Evolutionary conservation across 1,140 invertebrate genomes (phyloP).

Genomic region (Orchestia grillus): DNA sequence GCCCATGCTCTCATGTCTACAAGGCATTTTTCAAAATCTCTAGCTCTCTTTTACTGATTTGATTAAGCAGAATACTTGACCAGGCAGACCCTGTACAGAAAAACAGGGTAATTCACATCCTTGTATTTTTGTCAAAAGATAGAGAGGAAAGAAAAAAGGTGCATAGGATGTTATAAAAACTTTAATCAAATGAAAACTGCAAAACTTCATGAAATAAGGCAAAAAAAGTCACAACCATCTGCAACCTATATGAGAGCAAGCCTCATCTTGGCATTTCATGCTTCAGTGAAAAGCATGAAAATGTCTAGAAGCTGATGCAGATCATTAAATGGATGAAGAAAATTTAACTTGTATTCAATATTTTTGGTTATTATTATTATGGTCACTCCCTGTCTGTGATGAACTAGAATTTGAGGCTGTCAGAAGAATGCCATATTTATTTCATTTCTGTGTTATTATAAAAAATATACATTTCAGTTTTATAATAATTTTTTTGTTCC

Average conservation of each 20-base stretch:
- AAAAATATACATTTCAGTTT: not conserved
- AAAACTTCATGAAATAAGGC: constrained; percentile 15
- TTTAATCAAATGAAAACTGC: constrained; percentile 1
- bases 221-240: constrained; percentile 26
- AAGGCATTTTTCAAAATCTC: not conserved
- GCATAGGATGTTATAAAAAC: constrained; percentile 14
- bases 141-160: not conserved
- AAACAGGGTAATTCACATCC: constrained; percentile 8
- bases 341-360: not conserved
- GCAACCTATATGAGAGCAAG: constrained; percentile 2
- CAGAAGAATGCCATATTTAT: not conserved
- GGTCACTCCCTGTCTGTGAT: not conserved
- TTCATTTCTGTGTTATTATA: not conserved
- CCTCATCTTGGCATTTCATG: constrained; percentile 20
- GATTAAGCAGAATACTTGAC: not conserved
- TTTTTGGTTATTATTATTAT: not conserved
- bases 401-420: not conserved
- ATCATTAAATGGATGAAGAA: constrained; percentile 20
- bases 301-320: not conserved
- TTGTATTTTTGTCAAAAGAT: not conserved
- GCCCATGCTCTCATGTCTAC: not conserved
- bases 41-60: not conserved
- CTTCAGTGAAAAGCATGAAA: constrained; percentile 18
- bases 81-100: not conserved
- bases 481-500: not conserved